phyloP scores from a whole-genome alignment of 2,888 invertebrate genomes.

The Nymphalis c-album region DNA sequence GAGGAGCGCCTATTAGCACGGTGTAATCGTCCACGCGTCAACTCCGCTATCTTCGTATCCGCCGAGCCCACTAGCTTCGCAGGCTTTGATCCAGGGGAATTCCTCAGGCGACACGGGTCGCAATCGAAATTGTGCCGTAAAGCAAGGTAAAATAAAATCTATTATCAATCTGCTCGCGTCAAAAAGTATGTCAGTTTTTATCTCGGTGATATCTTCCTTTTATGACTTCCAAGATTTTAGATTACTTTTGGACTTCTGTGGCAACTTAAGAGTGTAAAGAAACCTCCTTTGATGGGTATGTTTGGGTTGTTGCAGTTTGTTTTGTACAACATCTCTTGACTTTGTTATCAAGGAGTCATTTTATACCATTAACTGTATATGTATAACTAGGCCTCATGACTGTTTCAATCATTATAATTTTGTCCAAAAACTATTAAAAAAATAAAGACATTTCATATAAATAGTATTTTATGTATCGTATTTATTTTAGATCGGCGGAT shows the following conservation, averaged over 20 bases:
- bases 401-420: too few species aligned
- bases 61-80: slow-evolving; percentile 88
- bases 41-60: slow-evolving; percentile 92
- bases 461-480: neutral
- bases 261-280: slow-evolving; percentile 9
- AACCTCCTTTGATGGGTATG: neutral
- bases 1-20: slow-evolving; percentile 81
- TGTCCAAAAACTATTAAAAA: too few species aligned
- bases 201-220: slow-evolving; percentile 21
- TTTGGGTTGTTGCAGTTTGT: neutral
- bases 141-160: slow-evolving; percentile 79
- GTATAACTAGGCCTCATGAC: too few species aligned
- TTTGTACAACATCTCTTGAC: neutral
- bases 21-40: slow-evolving; percentile 87
- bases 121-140: slow-evolving; percentile 90
- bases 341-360: too few species aligned
- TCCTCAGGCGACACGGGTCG: slow-evolving; percentile 89
- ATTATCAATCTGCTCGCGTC: neutral
- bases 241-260: slow-evolving; percentile 28
- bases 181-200: slow-evolving; percentile 21
- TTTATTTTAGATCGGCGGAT: slow-evolving; percentile 68
- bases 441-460: too few species aligned
- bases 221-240: slow-evolving; percentile 26
- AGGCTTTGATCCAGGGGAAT: slow-evolving; percentile 90
- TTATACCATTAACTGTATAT: too few species aligned